A percentile compares a stretch with the other conserved stretches of the same genome.
phyloP scores from a whole-genome alignment of 2,113 vertebrate species.

The Bubo blakistoni region DNA sequence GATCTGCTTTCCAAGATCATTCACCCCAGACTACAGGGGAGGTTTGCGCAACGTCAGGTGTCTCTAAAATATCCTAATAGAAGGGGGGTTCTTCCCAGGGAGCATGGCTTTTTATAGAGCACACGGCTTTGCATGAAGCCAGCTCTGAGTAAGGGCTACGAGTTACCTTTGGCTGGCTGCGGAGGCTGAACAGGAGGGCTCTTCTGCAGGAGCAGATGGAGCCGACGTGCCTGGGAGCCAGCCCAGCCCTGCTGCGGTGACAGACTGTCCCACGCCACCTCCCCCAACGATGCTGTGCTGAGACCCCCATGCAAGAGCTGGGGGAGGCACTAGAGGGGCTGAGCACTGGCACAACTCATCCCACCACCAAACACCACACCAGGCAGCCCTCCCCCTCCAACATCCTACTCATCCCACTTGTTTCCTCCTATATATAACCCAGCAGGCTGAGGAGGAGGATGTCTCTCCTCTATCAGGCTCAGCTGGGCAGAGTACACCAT shows the following conservation, averaged over 20 bases:
- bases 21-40: neutral
- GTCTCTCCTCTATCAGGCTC: neutral
- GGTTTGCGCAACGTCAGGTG: neutral
- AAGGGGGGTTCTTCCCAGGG: neutral
- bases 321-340: neutral
- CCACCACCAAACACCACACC: neutral
- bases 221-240: conserved; percentile 34
- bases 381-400: neutral
- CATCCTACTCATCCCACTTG: fast-evolving
- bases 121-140: fast-evolving
- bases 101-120: neutral
- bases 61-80: neutral
- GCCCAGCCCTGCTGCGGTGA: conserved; percentile 42
- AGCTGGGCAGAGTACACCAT: neutral
- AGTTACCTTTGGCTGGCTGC: conserved; percentile 20
- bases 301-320: neutral
- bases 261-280: conserved; percentile 44
- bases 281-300: neutral
- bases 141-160: conserved; percentile 5
- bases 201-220: conserved; percentile 57
- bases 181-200: conserved; percentile 32
- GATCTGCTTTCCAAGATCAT: neutral
- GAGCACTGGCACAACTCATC: neutral
- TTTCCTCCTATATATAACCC: neutral
- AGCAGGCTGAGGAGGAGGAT: neutral